A percentile compares a stretch with the other conserved stretches of the same genome.
Evolutionary conservation across 2,797 vertebrate genomes (phyloP).

Genomic region (Silurus aristotelis): DNA sequence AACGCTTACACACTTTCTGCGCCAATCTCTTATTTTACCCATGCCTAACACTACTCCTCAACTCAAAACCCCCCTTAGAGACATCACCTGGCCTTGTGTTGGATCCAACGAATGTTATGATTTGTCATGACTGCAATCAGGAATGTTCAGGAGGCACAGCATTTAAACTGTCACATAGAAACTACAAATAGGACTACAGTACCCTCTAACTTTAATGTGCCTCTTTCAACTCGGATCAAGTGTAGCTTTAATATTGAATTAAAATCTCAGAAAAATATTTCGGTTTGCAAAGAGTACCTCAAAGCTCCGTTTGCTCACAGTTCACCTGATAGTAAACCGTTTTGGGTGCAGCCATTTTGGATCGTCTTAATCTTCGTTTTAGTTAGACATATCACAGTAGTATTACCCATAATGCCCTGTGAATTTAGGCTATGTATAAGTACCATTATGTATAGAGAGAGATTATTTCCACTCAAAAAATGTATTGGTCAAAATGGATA

Average conservation of each 20-base stretch:
- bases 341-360: neutral
- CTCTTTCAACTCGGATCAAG: neutral
- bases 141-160: neutral
- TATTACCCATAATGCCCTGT: neutral
- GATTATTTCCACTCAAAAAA: neutral
- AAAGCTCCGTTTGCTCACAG: neutral
- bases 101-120: neutral
- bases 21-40: neutral
- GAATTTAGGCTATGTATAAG: too few relatives aligned
- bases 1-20: neutral
- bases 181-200: neutral
- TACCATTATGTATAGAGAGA: neutral
- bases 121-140: neutral
- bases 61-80: neutral
- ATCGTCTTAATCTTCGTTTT: neutral
- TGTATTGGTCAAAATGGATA: neutral
- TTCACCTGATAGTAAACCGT: neutral
- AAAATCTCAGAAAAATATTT: neutral
- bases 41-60: neutral
- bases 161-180: neutral
- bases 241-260: neutral
- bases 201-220: neutral
- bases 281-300: neutral
- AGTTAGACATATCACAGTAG: too few relatives aligned
- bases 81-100: neutral